Evolutionary conservation across 53 echinoderm and acorn worm species (phyloP).

Genomic region (Echinarachnius parma): DNA sequence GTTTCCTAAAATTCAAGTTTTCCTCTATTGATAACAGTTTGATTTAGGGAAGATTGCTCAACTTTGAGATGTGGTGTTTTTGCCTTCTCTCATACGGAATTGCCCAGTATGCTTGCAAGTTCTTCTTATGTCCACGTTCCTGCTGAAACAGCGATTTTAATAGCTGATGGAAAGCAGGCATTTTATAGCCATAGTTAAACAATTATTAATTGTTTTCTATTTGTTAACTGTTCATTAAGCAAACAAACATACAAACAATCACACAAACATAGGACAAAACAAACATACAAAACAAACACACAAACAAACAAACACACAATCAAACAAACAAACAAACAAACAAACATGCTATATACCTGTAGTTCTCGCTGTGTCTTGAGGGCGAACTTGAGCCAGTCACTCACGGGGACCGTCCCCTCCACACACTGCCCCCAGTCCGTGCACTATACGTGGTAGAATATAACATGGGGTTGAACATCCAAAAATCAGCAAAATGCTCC

Average conservation of each 20-base stretch:
- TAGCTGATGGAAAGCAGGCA: no score
- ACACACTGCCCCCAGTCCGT: constrained; percentile 62
- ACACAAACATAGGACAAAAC: neutral
- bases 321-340: neutral
- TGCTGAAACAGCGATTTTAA: no score
- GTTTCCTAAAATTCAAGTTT: no score
- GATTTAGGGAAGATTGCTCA: no score
- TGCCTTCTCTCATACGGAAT: no score
- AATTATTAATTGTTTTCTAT: no score
- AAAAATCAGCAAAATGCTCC: neutral
- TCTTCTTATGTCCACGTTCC: no score
- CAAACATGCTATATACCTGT: constrained; percentile 57
- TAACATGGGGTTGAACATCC: neutral
- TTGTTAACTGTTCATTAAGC: no score
- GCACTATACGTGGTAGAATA: constrained; percentile 21
- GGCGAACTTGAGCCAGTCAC: constrained; percentile 64
- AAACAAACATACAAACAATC: neutral
- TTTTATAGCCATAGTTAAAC: no score
- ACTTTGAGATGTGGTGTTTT: no score
- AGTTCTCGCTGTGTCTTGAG: constrained; percentile 82
- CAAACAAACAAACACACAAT: neutral
- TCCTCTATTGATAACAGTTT: no score
- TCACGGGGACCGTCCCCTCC: constrained; percentile 67
- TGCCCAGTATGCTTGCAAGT: no score
- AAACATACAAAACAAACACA: neutral